These are phyloP conservation scores for Frieseomelitta varia DNA, from an alignment of 1,140 invertebrate genomes.

Conservation along the genomic window DNA sequence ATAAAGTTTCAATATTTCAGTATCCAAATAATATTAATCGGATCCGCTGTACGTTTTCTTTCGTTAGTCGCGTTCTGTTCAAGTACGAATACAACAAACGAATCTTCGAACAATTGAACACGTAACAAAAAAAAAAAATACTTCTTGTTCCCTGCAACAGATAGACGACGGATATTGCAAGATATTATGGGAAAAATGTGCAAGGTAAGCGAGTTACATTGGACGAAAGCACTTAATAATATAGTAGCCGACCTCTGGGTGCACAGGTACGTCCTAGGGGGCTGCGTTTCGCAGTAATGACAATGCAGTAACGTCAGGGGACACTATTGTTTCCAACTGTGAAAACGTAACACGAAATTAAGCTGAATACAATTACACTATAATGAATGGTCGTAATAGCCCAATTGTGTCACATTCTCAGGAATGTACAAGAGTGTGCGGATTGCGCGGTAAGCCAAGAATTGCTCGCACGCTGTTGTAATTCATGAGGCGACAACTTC, in stretches of 20 bases:
- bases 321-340: slow-evolving; percentile 58
- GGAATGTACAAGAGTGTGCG: slow-evolving; percentile 62
- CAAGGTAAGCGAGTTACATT: slow-evolving; percentile 7
- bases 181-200: neutral
- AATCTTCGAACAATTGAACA: too few relatives aligned
- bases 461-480: slow-evolving; percentile 62
- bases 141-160: neutral
- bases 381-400: slow-evolving; percentile 69
- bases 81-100: neutral
- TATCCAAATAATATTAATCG: too few relatives aligned
- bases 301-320: slow-evolving; percentile 60
- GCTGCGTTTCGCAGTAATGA: slow-evolving; percentile 55
- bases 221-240: slow-evolving; percentile 30
- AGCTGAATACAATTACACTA: slow-evolving; percentile 67
- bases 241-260: neutral
- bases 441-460: slow-evolving; percentile 68
- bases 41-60: neutral
- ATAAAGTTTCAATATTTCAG: too few relatives aligned
- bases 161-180: neutral
- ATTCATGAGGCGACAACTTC: slow-evolving; percentile 68
- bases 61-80: neutral
- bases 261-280: slow-evolving; percentile 12
- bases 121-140: neutral
- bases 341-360: slow-evolving; percentile 68
- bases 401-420: slow-evolving; percentile 68